Base-by-base conservation (phyloP, 2,113 vertebrate genomes). In the Cephalopholis sonnerati region DNA sequence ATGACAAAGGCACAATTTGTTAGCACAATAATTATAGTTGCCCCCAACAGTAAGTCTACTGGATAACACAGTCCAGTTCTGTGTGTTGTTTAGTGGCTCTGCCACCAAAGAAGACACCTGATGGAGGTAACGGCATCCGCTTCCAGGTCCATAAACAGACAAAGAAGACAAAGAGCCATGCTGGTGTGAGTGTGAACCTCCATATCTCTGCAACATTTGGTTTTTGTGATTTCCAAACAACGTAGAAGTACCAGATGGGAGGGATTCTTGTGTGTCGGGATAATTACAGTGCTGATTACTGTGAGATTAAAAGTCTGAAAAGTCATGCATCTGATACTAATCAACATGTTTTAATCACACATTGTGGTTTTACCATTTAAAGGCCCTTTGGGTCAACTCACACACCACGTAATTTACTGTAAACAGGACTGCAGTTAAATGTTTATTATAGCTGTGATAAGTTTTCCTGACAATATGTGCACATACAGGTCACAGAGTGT, bases 401-500 rank as follows among this genome's bases (percentile, higher is more conserved):
- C 0, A 61, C 66, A 44, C 24, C 32, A 53, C 18, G 5, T 41
- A n/a, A 32, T 58, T 58, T 6, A 41, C 11, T 66, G n/a, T 54
- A 71, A 48, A 17, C 29, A 29, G 24, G 11, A 39, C 3, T 41
- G 27, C 53, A 51, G 54, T 55, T 54, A 17, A 48, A 69, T 39
- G 7, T 50, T 46, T 20, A 57, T 20, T n/a, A 5, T 12, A 32
- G 59, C 25, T 41, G 41, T 32, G 24, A 13, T 7, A 12, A 53
- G 10, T 61, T 71, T 66, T 65, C 57, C 29, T 69, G 39, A 65
- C 24, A 41, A 3, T 24, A 12, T 85, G 48, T 70, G 41, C 3
- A 7, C 58, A 36, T 83, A 85, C 89, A 97, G 97, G 96, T 96
- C 88, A 88, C 96, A 68, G 96, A 96, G 76, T 96, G 95, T 81